Percentiles rank a stretch among this genome's conserved stretches.
These are phyloP conservation scores for Avahi laniger DNA, from an alignment of 2,797 vertebrate genomes.

Conservation along the genomic window DNA sequence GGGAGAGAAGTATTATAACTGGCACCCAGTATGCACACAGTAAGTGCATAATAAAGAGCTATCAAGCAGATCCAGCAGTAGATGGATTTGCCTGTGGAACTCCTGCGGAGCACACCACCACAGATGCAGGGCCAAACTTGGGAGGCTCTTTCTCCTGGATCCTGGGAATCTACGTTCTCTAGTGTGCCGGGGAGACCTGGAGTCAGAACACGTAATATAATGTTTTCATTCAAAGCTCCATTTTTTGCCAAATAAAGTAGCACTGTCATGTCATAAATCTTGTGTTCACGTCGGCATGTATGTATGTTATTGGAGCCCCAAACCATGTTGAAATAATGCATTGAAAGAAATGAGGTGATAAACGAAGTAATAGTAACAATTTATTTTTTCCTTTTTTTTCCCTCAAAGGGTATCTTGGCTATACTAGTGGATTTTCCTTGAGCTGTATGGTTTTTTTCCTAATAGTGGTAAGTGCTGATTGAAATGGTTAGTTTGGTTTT, in stretches of 20 bases:
- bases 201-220: neutral
- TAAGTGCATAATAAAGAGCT: neutral
- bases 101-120: neutral
- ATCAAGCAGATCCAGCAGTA: neutral
- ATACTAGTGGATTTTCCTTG: constrained; percentile 97
- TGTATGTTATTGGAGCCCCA: neutral
- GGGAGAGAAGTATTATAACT: neutral
- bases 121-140: neutral
- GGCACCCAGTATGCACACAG: neutral
- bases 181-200: neutral
- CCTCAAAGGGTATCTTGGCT: constrained; percentile 94
- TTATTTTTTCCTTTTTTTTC: constrained; percentile 50
- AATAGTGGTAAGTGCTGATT: constrained; percentile 91
- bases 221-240: constrained; percentile 27
- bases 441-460: constrained; percentile 98
- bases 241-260: constrained; percentile 48
- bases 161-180: neutral
- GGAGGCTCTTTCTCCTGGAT: neutral
- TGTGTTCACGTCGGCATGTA: neutral
- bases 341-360: neutral
- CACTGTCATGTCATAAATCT: neutral
- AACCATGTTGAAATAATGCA: constrained; percentile 1
- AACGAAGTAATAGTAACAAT: constrained; percentile 35
- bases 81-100: neutral
- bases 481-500: constrained; percentile 47